These are phyloP conservation scores for Pituophis catenifer DNA, from an alignment of 2,113 vertebrate species.

Conservation along the genomic window DNA sequence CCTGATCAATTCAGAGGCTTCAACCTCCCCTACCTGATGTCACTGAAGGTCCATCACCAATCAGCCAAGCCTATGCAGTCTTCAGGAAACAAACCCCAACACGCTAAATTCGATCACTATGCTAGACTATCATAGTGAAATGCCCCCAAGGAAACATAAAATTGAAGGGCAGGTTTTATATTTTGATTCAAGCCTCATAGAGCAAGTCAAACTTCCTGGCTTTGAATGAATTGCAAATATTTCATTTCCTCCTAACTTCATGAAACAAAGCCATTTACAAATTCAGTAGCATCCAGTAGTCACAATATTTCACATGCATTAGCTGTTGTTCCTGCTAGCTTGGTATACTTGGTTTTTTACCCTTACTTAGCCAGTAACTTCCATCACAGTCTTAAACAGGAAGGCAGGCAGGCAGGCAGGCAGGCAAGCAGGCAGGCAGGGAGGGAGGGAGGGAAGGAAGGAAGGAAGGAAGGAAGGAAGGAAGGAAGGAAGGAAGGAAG, in stretches of 20 bases:
- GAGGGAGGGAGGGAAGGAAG: background rate
- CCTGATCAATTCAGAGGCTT: background rate
- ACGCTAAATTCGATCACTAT: background rate
- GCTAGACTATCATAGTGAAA: background rate
- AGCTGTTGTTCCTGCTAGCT: conserved; percentile 5
- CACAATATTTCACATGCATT: background rate
- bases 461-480: too few relatives aligned
- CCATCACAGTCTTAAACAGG: conserved; percentile 35
- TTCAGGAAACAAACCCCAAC: background rate
- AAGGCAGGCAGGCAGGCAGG: background rate
- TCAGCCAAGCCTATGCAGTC: background rate
- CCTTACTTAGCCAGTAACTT: conserved; percentile 27
- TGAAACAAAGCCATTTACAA: background rate
- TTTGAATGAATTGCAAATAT: background rate
- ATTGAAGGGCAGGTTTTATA: background rate
- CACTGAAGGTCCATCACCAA: background rate
- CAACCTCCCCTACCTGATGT: background rate
- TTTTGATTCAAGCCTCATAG: background rate
- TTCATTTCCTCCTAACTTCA: background rate
- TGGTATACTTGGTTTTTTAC: background rate
- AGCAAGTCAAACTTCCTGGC: background rate
- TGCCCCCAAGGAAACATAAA: background rate
- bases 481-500: background rate
- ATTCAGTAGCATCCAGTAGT: background rate
- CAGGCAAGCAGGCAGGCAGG: accelerated